phyloP scores from a whole-genome alignment of 1,140 invertebrate species.

The Centruroides sculpturatus region DNA sequence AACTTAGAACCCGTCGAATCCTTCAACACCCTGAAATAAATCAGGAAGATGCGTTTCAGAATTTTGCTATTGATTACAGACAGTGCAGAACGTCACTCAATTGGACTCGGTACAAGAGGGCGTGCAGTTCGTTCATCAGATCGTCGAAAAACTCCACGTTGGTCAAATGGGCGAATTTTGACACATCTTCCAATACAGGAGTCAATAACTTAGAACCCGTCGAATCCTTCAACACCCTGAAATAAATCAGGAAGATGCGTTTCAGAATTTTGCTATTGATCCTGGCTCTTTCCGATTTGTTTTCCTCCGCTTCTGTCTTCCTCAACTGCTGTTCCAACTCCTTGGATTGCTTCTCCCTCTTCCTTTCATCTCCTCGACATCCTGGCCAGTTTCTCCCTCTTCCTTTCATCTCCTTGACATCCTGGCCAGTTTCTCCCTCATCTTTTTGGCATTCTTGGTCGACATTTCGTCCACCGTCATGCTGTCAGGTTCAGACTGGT shows the following conservation, averaged over 20 bases:
- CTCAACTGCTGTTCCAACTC: constrained; percentile 77
- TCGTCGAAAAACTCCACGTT: constrained; percentile 92
- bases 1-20: too few species aligned
- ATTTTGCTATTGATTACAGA: too few species aligned
- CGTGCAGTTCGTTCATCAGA: constrained; percentile 61
- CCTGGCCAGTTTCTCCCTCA: too few species aligned
- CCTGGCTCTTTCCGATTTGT: constrained; percentile 55
- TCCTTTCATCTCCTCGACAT: constrained; percentile 20
- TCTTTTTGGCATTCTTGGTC: constrained; percentile 38
- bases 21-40: too few species aligned
- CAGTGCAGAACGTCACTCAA: constrained; percentile 58
- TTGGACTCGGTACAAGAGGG: constrained; percentile 42
- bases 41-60: too few species aligned
- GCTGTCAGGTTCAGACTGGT: too few species aligned
- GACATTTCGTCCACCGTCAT: constrained; percentile 68
- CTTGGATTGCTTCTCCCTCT: constrained; percentile 40
- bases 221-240: constrained; percentile 72
- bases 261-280: constrained; percentile 80
- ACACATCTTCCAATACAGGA: constrained; percentile 66
- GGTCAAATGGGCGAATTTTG: too few species aligned
- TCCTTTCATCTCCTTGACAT: too few species aligned
- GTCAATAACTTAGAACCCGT: constrained; percentile 44
- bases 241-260: constrained; percentile 84
- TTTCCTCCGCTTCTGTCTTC: constrained; percentile 82
- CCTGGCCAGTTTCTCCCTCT: constrained; percentile 10